Evolutionary conservation across 2,888 invertebrate species (phyloP).

Genomic region (Tiphia femorata): DNA sequence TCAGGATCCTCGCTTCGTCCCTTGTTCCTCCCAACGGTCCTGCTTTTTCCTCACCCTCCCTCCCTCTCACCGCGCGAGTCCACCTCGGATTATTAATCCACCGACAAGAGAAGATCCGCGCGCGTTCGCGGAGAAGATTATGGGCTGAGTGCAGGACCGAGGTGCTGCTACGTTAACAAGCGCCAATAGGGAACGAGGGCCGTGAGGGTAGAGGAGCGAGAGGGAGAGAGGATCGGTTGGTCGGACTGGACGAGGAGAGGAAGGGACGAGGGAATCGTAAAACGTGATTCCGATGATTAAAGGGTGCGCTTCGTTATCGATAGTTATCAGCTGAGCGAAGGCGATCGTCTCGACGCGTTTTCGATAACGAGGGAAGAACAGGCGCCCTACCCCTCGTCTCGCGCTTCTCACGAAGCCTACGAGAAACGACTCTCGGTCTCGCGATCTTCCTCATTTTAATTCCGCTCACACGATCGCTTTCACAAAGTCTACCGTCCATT

Average conservation of each 20-base stretch:
- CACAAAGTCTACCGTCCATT: too few relatives aligned
- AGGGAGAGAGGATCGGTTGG: too few relatives aligned
- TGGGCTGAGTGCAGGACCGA: constrained; percentile 36
- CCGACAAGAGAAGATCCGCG: constrained; percentile 23
- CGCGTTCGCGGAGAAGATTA: constrained; percentile 44
- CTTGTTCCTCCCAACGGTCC: constrained; percentile 7
- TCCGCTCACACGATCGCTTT: too few relatives aligned
- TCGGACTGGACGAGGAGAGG: too few relatives aligned
- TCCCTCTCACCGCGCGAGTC: constrained; percentile 31
- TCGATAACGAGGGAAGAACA: too few relatives aligned
- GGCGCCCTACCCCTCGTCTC: too few relatives aligned
- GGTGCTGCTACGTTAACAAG: constrained; percentile 50
- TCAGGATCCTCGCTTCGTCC: constrained; percentile 5
- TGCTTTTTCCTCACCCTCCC: constrained; percentile 17
- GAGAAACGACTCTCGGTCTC: too few relatives aligned
- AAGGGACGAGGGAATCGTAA: constrained; percentile 23
- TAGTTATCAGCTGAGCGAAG: constrained; percentile 19
- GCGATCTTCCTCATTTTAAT: too few relatives aligned
- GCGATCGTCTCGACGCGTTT: too few relatives aligned
- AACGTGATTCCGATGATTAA: constrained; percentile 30
- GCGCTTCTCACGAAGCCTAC: too few relatives aligned
- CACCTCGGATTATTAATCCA: constrained; percentile 48
- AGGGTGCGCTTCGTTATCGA: constrained; percentile 24
- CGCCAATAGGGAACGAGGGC: constrained; percentile 26
- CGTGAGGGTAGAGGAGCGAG: too few relatives aligned